phyloP scores from a whole-genome alignment of 2,113 vertebrate species.

The Grammomys dolichurus region DNA sequence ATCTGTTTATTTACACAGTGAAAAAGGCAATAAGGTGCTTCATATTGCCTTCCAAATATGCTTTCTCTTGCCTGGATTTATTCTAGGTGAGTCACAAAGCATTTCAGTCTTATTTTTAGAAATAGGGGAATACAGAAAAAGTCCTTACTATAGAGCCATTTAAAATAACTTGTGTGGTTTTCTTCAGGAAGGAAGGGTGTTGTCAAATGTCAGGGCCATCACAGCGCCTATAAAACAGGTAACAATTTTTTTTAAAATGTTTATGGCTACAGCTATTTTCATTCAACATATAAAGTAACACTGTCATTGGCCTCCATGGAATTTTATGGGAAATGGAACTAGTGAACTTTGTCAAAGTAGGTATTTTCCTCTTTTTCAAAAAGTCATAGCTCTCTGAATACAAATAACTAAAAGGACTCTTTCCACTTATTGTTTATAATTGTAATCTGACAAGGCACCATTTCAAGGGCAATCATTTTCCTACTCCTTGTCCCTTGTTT shows the following conservation, averaged over 20 bases:
- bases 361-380: constrained; percentile 30
- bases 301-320: neutral
- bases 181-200: constrained; percentile 28
- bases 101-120: constrained; percentile 62
- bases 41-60: constrained; percentile 28
- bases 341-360: constrained; percentile 25
- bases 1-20: neutral
- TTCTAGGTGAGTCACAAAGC: constrained; percentile 12
- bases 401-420: constrained; percentile 19
- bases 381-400: constrained; percentile 25
- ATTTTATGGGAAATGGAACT: constrained; percentile 30
- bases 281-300: constrained; percentile 14
- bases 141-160: constrained; percentile 50
- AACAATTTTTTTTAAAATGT: constrained; percentile 21
- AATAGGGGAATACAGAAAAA: neutral
- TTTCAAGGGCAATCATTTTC: constrained; percentile 60
- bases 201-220: neutral
- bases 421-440: constrained; percentile 13
- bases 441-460: constrained; percentile 64
- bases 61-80: constrained; percentile 23
- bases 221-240: neutral
- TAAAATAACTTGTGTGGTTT: constrained; percentile 33
- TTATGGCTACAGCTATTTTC: neutral
- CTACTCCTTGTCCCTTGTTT: constrained; percentile 61
- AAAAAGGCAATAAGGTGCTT: constrained; percentile 2